A percentile compares a stretch with the other conserved stretches of the same genome.
phyloP scores from a whole-genome alignment of 2,113 vertebrate genomes.

The Osmerus mordax region DNA sequence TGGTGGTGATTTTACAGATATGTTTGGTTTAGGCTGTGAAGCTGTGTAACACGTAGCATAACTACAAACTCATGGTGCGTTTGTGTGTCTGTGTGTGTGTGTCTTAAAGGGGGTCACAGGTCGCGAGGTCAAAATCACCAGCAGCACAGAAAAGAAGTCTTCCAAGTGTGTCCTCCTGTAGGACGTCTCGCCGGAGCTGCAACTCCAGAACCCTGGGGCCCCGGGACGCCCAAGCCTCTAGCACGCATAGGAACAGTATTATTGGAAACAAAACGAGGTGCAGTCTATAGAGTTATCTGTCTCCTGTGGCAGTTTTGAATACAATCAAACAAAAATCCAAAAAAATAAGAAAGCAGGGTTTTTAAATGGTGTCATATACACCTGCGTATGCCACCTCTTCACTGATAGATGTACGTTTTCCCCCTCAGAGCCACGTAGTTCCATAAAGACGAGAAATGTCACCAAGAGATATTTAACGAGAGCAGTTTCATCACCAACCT shows the following conservation, averaged over 20 bases:
- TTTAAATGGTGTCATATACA: not conserved
- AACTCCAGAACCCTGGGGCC: not conserved
- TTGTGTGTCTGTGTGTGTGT: slow-evolving; percentile 10
- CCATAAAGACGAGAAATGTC: not conserved
- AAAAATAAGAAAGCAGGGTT: not conserved
- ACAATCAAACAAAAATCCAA: slow-evolving; percentile 5
- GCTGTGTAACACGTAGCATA: too few species aligned
- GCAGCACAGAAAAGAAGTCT: slow-evolving; percentile 65
- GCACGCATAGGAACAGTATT: slow-evolving; percentile 31
- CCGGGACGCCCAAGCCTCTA: not conserved
- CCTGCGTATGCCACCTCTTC: too few species aligned
- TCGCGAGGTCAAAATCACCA: slow-evolving; percentile 73
- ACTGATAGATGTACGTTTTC: too few species aligned
- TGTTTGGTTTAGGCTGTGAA: too few species aligned
- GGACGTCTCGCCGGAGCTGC: not conserved
- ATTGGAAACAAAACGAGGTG: slow-evolving; percentile 6
- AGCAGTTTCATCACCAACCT: not conserved
- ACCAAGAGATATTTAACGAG: not conserved
- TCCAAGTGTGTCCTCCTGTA: slow-evolving; percentile 75
- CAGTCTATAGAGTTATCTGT: slow-evolving; percentile 23
- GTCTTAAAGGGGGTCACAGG: slow-evolving; percentile 53
- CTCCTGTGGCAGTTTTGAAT: slow-evolving; percentile 44
- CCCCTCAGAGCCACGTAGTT: slow-evolving; percentile 1
- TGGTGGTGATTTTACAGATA: not conserved
- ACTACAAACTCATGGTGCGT: not conserved